Percentiles rank a stretch among this genome's conserved stretches.
These are phyloP conservation scores for Cheilosia urbana DNA, from an alignment of 2,888 invertebrate species.

Conservation along the genomic window DNA sequence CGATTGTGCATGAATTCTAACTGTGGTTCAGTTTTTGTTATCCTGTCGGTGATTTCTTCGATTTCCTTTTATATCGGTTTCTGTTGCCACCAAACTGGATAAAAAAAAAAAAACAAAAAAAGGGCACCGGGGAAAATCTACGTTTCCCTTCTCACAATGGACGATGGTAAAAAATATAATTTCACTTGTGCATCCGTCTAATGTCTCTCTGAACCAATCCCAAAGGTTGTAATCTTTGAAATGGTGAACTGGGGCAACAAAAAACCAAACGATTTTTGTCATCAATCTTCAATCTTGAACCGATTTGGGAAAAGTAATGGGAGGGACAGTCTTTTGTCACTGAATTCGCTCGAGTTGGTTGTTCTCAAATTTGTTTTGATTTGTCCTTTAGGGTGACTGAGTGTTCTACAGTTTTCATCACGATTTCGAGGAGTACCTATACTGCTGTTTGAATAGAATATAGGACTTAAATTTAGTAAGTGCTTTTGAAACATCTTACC, in stretches of 20 bases:
- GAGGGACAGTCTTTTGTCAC: neutral
- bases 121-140: conserved; percentile 18
- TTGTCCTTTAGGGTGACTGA: too few relatives aligned
- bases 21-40: conserved; percentile 48
- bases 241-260: neutral
- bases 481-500: too few relatives aligned
- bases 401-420: too few relatives aligned
- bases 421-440: too few relatives aligned
- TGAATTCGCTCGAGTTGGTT: too few relatives aligned
- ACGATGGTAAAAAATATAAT: conserved; percentile 17
- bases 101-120: conserved; percentile 24
- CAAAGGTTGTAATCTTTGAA: conserved; percentile 7
- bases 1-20: conserved; percentile 58
- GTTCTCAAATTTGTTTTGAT: too few relatives aligned
- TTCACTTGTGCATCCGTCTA: conserved; percentile 28
- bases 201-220: conserved; percentile 9
- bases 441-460: too few relatives aligned
- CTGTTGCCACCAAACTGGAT: conserved; percentile 29
- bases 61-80: conserved; percentile 40
- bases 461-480: too few relatives aligned
- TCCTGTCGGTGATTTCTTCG: conserved; percentile 45
- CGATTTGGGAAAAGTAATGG: neutral
- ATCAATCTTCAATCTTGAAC: conserved; percentile 1
- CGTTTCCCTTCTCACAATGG: conserved; percentile 20
- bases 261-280: neutral